phyloP scores from a whole-genome alignment of 2,888 invertebrate genomes.

The Dryobota labecula region DNA sequence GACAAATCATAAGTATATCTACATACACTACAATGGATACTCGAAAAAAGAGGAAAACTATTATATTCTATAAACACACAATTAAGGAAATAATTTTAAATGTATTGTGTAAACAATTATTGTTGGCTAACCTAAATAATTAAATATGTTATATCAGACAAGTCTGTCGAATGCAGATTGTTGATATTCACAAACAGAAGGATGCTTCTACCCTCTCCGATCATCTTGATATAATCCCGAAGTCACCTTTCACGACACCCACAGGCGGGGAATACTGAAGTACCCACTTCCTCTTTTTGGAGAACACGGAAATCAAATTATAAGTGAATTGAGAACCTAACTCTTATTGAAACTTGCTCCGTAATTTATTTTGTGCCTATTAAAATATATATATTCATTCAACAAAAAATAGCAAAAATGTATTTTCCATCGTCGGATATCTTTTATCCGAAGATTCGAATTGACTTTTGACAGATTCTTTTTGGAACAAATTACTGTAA shows the following conservation, averaged over 20 bases:
- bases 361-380: not conserved
- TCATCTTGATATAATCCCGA: no score
- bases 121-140: no score
- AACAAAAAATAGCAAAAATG: not conserved
- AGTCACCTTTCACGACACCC: not conserved
- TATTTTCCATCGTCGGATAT: not conserved
- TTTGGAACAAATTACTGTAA: no score
- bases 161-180: not conserved
- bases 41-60: no score
- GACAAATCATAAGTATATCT: no score
- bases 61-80: no score
- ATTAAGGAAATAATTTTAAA: no score
- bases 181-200: not conserved
- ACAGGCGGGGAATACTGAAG: not conserved
- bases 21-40: no score
- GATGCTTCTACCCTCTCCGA: not conserved
- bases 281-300: not conserved
- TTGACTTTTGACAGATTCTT: not conserved
- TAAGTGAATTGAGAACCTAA: slow-evolving; percentile 8
- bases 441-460: not conserved
- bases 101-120: no score
- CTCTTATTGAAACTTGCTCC: not conserved
- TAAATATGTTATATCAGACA: no score
- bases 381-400: slow-evolving; percentile 8
- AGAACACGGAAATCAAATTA: not conserved